Evolutionary conservation across 1,140 invertebrate species (phyloP).

Genomic region (Hirudo medicinalis): DNA sequence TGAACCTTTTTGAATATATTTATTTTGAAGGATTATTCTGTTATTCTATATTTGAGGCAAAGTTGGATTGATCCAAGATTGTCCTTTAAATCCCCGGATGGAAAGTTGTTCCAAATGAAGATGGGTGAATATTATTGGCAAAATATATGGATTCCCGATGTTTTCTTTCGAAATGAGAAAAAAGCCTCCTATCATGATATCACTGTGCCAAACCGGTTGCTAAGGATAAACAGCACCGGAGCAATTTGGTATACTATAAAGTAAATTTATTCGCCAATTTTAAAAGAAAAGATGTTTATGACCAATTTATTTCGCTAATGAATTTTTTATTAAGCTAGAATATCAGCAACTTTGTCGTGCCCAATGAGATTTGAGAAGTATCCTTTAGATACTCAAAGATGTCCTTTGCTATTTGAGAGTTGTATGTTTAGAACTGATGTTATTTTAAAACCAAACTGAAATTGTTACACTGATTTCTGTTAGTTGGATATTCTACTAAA

Average conservation of each 20-base stretch:
- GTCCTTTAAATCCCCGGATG: constrained; percentile 24
- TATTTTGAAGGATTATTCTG: constrained; percentile 33
- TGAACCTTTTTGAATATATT: no score
- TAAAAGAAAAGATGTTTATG: no score
- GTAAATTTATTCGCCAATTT: constrained; percentile 23
- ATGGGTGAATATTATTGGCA: constrained; percentile 30
- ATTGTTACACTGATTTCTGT: background rate
- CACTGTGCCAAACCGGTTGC: constrained; percentile 51
- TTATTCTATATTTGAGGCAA: constrained; percentile 38
- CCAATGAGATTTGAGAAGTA: constrained; percentile 79
- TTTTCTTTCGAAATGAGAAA: constrained; percentile 50
- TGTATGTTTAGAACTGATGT: constrained; percentile 51
- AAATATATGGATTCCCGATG: constrained; percentile 31
- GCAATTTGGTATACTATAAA: constrained; percentile 31
- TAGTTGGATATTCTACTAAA: constrained; percentile 30
- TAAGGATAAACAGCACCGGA: constrained; percentile 51
- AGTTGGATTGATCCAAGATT: constrained; percentile 36
- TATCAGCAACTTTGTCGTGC: constrained; percentile 66
- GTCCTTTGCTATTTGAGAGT: constrained; percentile 57
- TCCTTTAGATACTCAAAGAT: constrained; percentile 35
- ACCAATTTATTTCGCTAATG: no score
- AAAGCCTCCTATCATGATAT: constrained; percentile 38
- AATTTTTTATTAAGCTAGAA: constrained; percentile 37
- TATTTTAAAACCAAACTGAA: background rate
- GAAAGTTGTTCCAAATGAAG: constrained; percentile 34